Evolutionary conservation across 1,140 invertebrate species (phyloP), one percentile per base, ranked within the genome.

Genomic region (Drosophila takahashii): DNA sequence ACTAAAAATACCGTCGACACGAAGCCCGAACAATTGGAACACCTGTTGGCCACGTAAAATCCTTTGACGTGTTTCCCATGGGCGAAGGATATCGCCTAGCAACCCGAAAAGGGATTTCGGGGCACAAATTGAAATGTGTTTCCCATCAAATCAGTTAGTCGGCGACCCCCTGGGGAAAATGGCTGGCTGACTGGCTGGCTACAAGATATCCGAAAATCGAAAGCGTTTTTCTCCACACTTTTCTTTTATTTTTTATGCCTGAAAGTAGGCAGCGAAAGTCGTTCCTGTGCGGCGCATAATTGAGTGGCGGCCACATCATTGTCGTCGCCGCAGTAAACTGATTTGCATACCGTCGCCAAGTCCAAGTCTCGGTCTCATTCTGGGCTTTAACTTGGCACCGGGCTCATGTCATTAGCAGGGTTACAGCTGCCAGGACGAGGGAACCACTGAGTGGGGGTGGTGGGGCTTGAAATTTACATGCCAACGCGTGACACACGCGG

Each of bases 11-110:
- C 62, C 70, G 37, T 37, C 52, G 47, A 69, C 59, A 50, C 57
- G 53, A 60, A n/a, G 58, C 36, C 47, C 5, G 26, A 50, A 50
- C 79, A 80, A 77, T 71, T 79, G 56, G 73, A 90, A 78, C 84
- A 89, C 84, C 84, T 89, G 84, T 89, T 89, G 85, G 57, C 69
- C 45, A 37, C 16, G 42, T 57, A 50, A 77, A 87, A 80, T 79
- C 79, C 83, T 77, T 89, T 80, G 84, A 74, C 77, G 66, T 65
- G 58, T 84, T 89, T 89, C 84, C 84, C 84, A 89, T 48, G 77
- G 60, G 51, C 41, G 57, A 81, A 77, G 66, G 77, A 64, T 53
- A 57, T 42, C 29, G 3, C 29, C 54, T 51, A 57, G 54, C 37
- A 62, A 76, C 69, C 62, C 56, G 52, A 84, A 83, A 66, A 81